Conservation (phyloP, 2,113 vertebrate species). For the Lutjanus erythropterus region DNA sequence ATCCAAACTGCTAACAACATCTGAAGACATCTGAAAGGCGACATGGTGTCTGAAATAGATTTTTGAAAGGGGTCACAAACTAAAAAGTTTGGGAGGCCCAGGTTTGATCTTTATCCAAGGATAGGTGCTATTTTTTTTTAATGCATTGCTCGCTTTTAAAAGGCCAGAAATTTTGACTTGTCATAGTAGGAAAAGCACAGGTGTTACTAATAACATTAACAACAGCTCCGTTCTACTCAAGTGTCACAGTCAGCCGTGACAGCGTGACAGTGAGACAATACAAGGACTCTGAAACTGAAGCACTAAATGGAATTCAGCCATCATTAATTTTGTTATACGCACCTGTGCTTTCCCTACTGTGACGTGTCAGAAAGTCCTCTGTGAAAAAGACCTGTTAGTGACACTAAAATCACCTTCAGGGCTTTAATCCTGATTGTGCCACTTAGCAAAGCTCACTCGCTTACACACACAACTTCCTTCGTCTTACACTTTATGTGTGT, state of each 20-base stretch:
- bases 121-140: too few species aligned
- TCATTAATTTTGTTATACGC: not conserved
- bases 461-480: not conserved
- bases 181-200: not conserved
- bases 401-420: constrained; percentile 8
- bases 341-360: not conserved
- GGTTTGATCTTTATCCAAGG: too few species aligned
- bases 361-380: not conserved
- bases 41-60: too few species aligned
- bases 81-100: too few species aligned
- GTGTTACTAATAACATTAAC: not conserved
- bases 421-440: constrained; percentile 4
- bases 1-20: too few species aligned
- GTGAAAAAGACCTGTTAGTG: not conserved
- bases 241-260: not conserved
- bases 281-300: not conserved
- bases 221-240: not conserved
- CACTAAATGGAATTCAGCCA: not conserved
- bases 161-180: not conserved
- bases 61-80: too few species aligned
- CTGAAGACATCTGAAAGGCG: too few species aligned
- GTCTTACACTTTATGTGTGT: not conserved
- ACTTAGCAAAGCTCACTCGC: not conserved
- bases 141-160: too few species aligned
- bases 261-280: not conserved